A percentile compares a stretch with the other conserved stretches of the same genome.
phyloP scores from a whole-genome alignment of 1,140 invertebrate species.

The Drosophila mojavensis region DNA sequence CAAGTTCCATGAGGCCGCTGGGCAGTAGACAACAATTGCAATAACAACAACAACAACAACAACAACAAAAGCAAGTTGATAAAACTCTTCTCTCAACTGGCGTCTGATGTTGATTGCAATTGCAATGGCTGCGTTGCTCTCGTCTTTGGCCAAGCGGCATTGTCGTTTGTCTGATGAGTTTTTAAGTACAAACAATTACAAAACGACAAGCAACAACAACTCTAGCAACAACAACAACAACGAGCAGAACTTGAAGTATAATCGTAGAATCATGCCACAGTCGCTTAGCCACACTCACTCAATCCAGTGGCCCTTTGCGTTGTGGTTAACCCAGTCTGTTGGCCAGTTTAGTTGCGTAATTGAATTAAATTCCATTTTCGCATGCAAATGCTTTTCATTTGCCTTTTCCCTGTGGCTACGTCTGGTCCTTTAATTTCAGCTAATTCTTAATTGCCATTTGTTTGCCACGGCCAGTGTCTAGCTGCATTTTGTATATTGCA shows the following conservation, averaged over 20 bases:
- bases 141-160: constrained; percentile 45
- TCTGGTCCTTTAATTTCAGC: constrained; percentile 13
- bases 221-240: constrained; percentile 33
- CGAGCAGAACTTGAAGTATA: constrained; percentile 9
- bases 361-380: constrained; percentile 73
- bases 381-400: constrained; percentile 65
- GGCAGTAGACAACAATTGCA: constrained; percentile 10
- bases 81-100: constrained; percentile 40
- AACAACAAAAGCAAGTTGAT: constrained; percentile 18
- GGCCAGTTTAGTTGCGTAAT: constrained; percentile 72
- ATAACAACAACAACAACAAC: constrained; percentile 6
- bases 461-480: constrained; percentile 26
- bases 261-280: constrained; percentile 27
- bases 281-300: constrained; percentile 34
- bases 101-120: constrained; percentile 29
- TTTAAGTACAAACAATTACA: constrained; percentile 81
- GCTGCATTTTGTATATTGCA: constrained; percentile 15
- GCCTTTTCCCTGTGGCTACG: constrained; percentile 22
- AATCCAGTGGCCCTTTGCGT: constrained; percentile 28
- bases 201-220: constrained; percentile 55
- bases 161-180: constrained; percentile 82
- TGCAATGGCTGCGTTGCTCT: constrained; percentile 26
- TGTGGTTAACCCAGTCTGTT: constrained; percentile 69
- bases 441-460: constrained; percentile 64
- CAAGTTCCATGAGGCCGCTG: constrained; percentile 12